Percentiles rank a stretch among this genome's conserved stretches.
Evolutionary conservation across 2,113 vertebrate species (phyloP).

Genomic region (Campylomormyrus tamandua): DNA sequence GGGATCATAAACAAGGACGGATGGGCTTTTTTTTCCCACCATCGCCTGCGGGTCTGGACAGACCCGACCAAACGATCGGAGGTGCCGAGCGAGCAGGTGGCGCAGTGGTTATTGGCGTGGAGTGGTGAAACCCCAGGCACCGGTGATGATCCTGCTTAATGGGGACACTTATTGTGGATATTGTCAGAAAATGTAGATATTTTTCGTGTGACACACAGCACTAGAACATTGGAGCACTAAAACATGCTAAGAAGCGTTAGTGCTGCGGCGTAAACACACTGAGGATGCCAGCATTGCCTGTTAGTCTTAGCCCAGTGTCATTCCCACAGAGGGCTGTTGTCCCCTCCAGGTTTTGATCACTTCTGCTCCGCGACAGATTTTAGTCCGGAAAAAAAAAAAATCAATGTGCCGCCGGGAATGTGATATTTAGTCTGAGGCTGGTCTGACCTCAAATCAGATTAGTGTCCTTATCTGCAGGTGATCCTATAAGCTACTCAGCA

Average conservation of each 20-base stretch:
- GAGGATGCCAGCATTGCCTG: not conserved
- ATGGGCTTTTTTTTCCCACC: not conserved
- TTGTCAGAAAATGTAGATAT: not conserved
- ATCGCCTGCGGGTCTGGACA: slow-evolving; percentile 1
- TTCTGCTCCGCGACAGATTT: not conserved
- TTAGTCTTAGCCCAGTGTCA: not conserved
- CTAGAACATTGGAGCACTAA: not conserved
- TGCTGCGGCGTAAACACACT: not conserved
- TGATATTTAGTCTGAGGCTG: not conserved
- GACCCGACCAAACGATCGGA: not conserved
- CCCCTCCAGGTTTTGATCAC: not conserved
- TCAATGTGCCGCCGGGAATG: not conserved
- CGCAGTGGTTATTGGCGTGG: not conserved
- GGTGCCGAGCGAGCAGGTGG: not conserved
- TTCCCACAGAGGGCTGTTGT: not conserved
- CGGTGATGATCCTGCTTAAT: not conserved
- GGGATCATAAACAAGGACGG: not conserved
- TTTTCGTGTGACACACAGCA: not conserved
- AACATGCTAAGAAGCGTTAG: not conserved
- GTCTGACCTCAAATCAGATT: not conserved
- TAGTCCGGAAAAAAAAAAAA: not conserved
- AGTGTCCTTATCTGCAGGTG: not conserved
- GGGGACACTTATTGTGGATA: not conserved
- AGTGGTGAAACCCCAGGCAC: not conserved
- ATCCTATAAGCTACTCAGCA: too few relatives aligned